Evolutionary conservation across 2,888 invertebrate species (phyloP).

Genomic region (Ligdia adustata): DNA sequence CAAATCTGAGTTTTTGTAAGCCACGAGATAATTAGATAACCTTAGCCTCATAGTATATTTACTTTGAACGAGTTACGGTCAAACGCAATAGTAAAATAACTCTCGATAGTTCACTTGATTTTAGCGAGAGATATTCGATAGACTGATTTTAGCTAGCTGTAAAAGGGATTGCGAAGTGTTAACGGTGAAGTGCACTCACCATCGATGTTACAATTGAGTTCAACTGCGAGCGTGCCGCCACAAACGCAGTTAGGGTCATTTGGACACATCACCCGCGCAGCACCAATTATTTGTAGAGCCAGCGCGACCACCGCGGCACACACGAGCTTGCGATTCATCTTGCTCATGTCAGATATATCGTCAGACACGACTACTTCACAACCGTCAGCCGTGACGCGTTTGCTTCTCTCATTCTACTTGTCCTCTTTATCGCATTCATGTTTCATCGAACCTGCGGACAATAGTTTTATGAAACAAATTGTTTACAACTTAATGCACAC

Average conservation of each 20-base stretch:
- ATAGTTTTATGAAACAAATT: constrained; percentile 38
- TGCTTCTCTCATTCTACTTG: constrained; percentile 37
- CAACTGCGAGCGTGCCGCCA: constrained; percentile 71
- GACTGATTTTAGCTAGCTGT: constrained; percentile 25
- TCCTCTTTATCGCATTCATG: constrained; percentile 33
- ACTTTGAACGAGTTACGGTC: no score
- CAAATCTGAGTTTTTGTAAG: no score
- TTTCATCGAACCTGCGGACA: constrained; percentile 52
- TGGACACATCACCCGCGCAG: constrained; percentile 67
- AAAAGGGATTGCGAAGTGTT: constrained; percentile 43
- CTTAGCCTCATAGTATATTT: no score
- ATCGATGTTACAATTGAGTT: constrained; percentile 78
- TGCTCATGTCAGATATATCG: constrained; percentile 40
- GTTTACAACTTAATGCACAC: constrained; percentile 39
- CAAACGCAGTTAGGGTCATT: constrained; percentile 79
- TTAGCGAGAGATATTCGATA: no score
- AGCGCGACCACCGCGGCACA: constrained; percentile 61
- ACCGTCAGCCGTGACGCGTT: constrained; percentile 33
- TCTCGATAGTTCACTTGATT: no score
- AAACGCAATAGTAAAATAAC: no score
- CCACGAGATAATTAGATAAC: no score
- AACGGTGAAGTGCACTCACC: constrained; percentile 68
- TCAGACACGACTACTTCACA: constrained; percentile 44
- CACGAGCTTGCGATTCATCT: constrained; percentile 64
- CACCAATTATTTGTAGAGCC: constrained; percentile 70